A percentile compares a stretch with the other conserved stretches of the same genome.
Conservation (phyloP, 1,140 invertebrate species). For the Maconellicoccus hirsutus region DNA sequence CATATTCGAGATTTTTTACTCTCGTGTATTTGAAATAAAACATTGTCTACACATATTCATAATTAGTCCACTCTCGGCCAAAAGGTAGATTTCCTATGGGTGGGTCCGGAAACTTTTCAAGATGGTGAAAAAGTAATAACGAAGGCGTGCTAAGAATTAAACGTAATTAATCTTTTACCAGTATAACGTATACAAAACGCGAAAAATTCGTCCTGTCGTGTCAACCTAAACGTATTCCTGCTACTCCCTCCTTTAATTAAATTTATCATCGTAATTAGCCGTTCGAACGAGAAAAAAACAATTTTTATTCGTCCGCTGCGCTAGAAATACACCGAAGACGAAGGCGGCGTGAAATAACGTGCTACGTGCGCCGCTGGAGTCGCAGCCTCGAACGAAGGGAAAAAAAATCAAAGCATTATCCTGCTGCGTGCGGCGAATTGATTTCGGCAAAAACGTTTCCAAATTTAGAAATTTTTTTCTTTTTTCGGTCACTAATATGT, state of each 20-base stretch:
- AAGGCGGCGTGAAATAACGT: too few relatives aligned
- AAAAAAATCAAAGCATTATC: background rate
- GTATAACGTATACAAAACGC: background rate
- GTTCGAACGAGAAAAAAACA: too few relatives aligned
- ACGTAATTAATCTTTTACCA: background rate
- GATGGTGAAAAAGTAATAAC: background rate
- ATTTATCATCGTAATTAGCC: too few relatives aligned
- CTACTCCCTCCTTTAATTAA: too few relatives aligned
- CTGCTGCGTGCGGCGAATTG: background rate
- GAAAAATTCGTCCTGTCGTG: background rate
- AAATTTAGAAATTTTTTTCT: too few relatives aligned
- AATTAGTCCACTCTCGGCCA: background rate
- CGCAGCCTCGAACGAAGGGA: background rate
- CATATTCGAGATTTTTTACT: background rate
- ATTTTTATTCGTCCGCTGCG: too few relatives aligned
- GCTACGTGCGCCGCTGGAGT: background rate
- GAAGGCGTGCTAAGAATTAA: background rate
- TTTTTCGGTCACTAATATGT: too few relatives aligned
- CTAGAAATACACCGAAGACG: too few relatives aligned
- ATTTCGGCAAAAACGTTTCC: too few relatives aligned
- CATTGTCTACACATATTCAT: background rate
- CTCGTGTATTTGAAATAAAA: background rate
- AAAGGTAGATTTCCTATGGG: background rate
- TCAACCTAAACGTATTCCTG: too few relatives aligned
- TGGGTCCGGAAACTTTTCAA: background rate